Base-by-base conservation (phyloP, 1,140 invertebrate species). In the Zeugodacus cucurbitae region DNA sequence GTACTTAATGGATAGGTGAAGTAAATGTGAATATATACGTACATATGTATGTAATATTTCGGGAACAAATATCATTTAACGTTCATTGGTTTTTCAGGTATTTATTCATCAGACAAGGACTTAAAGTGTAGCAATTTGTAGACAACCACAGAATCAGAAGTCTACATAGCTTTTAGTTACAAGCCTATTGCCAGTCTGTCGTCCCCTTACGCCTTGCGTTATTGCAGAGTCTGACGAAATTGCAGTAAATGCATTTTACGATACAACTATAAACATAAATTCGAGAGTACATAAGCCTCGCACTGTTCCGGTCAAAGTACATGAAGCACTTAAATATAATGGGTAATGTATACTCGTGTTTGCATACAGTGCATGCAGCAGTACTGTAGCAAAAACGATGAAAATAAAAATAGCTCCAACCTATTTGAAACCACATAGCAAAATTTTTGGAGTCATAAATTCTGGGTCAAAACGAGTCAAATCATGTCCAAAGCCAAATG, bases 281-380 rank as follows among this genome's bases (percentile, higher is more conserved):
- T 82, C 41, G 41, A 82, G 74, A 82, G 74, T 82, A 82, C 74
- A 82, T 82, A 82, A 54, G 74, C 74, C 74, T n/a, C 74, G 41
- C 4, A 82, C 41, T 54, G 74, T 82, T 82, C 34, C 32, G 17
- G 74, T 41, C 41, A 48, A 82, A 82, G 41, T 82, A 82, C 74
- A 82, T 82, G 74, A 82, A 29, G 48, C 74, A 82, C 41, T 82
- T 82, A 82, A 82, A 82, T 82, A 82, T 82, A 82, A 82, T 82
- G 74, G 74, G 10, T n/a, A 82, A 82, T 82, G 74, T 82, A 82
- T 82, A 48, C 74, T 48, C n/a, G n/a, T 82, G 74, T 82, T 82
- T 82, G 74, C 41, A 29, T 82, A 48, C 44, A n/a, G 41, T 48
- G 41, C 44, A 48, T 82, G 74, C n/a, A 82, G n/a, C 26, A 34